These are phyloP conservation scores for Chelmon rostratus DNA, from an alignment of 2,797 vertebrate species.

Conservation along the genomic window DNA sequence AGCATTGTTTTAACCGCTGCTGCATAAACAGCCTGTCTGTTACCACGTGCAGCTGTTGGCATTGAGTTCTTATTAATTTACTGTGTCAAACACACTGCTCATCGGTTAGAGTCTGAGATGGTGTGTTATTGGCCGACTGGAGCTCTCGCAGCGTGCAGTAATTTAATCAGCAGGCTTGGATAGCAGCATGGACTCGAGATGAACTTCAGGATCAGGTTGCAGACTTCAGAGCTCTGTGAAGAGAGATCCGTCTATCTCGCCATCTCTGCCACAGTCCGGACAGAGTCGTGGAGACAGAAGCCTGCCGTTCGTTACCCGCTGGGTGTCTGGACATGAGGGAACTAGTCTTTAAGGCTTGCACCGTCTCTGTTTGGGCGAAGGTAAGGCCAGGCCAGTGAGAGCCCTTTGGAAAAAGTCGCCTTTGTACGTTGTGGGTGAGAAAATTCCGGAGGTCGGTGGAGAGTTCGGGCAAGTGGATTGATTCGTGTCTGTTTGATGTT, in stretches of 20 bases:
- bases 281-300: slow-evolving; percentile 36
- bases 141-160: slow-evolving; percentile 69
- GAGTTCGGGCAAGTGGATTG: slow-evolving; percentile 10
- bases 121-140: slow-evolving; percentile 57
- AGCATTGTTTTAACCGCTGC: not conserved
- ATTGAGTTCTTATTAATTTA: slow-evolving; percentile 59
- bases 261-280: slow-evolving; percentile 19
- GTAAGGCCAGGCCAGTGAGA: slow-evolving; percentile 72
- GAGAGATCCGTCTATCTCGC: slow-evolving; percentile 32
- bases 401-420: not conserved
- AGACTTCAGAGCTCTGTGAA: slow-evolving; percentile 59
- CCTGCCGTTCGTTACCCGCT: slow-evolving; percentile 20
- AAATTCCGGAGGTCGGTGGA: slow-evolving; percentile 4
- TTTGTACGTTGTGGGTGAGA: slow-evolving; percentile 15
- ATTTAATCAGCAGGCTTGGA: slow-evolving; percentile 81
- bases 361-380: slow-evolving; percentile 87
- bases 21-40: slow-evolving; percentile 27
- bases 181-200: slow-evolving; percentile 72
- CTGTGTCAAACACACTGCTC: slow-evolving; percentile 48
- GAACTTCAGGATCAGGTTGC: slow-evolving; percentile 82
- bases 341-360: slow-evolving; percentile 84
- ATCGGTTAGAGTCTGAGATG: slow-evolving; percentile 48
- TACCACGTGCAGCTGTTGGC: slow-evolving; percentile 17
- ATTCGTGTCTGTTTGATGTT: slow-evolving; percentile 44
- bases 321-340: slow-evolving; percentile 84